A percentile compares a stretch with the other conserved stretches of the same genome.
These are phyloP conservation scores for Drosophila diplacantha DNA, from an alignment of 2,888 invertebrate species.

Conservation along the genomic window DNA sequence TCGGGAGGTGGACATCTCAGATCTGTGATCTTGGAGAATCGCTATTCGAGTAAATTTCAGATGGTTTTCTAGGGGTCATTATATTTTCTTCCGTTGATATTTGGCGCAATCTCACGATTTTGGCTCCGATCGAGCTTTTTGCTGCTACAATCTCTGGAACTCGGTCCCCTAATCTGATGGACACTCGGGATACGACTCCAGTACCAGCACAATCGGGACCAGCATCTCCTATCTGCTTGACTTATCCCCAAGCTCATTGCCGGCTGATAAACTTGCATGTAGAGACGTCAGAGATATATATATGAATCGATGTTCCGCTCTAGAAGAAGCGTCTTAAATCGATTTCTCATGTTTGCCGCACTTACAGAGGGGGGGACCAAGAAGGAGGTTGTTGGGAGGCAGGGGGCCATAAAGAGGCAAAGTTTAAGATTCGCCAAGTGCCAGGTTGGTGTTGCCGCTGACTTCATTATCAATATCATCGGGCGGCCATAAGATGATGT, in stretches of 20 bases:
- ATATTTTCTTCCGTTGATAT: neutral
- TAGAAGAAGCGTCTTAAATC: slow-evolving; percentile 54
- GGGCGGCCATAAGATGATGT: slow-evolving; percentile 62
- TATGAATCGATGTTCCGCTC: slow-evolving; percentile 22
- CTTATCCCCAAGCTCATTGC: slow-evolving; percentile 61
- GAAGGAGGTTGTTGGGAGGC: neutral
- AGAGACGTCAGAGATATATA: slow-evolving; percentile 37
- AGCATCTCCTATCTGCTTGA: slow-evolving; percentile 59
- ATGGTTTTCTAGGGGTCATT: neutral
- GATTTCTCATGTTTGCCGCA: slow-evolving; percentile 68
- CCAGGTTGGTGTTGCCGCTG: slow-evolving; percentile 48
- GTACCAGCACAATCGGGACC: slow-evolving; percentile 37
- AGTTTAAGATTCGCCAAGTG: slow-evolving; percentile 68
- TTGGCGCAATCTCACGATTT: slow-evolving; percentile 4
- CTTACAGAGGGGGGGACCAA: slow-evolving; percentile 12
- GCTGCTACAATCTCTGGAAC: slow-evolving; percentile 11
- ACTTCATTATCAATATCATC: slow-evolving; percentile 58
- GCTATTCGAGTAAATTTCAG: neutral
- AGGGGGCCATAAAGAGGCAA: slow-evolving; percentile 30
- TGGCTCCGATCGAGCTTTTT: slow-evolving; percentile 15
- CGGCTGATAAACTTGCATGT: slow-evolving; percentile 65
- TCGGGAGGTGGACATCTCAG: too few relatives aligned
- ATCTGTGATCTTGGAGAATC: neutral
- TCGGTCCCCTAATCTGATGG: slow-evolving; percentile 27
- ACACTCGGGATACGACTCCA: slow-evolving; percentile 12